phyloP scores from a whole-genome alignment of 2,113 vertebrate genomes.

The Catharus bicknelli region DNA sequence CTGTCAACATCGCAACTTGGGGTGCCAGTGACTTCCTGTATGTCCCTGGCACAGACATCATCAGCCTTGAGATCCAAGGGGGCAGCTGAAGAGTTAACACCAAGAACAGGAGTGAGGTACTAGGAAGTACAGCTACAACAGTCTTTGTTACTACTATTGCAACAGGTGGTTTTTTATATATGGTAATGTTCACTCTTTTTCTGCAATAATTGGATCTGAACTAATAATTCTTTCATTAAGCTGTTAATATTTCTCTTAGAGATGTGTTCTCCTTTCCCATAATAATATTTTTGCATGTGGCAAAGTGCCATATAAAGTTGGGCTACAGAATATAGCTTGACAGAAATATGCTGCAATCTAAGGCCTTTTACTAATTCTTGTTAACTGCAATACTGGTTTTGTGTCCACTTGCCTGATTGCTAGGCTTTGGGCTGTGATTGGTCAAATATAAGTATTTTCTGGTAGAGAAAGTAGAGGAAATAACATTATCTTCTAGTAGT shows the following conservation, averaged over 20 bases:
- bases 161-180: background rate
- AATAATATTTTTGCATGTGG: background rate
- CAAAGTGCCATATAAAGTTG: background rate
- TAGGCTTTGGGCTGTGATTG: background rate
- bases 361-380: background rate
- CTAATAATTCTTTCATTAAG: background rate
- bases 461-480: background rate
- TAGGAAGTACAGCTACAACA: background rate
- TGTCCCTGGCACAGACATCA: fast-evolving
- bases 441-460: background rate
- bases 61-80: fast-evolving
- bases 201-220: background rate
- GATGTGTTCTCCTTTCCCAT: background rate
- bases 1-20: fast-evolving
- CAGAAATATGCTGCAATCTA: background rate
- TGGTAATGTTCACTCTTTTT: background rate
- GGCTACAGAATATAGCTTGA: background rate
- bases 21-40: background rate
- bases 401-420: background rate
- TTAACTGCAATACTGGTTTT: background rate
- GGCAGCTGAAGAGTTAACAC: background rate
- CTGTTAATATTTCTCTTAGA: background rate
- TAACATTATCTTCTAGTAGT: background rate
- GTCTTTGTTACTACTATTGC: background rate
- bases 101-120: background rate